Base-by-base conservation (phyloP, 2,113 vertebrate species). In the Strix aluco region DNA sequence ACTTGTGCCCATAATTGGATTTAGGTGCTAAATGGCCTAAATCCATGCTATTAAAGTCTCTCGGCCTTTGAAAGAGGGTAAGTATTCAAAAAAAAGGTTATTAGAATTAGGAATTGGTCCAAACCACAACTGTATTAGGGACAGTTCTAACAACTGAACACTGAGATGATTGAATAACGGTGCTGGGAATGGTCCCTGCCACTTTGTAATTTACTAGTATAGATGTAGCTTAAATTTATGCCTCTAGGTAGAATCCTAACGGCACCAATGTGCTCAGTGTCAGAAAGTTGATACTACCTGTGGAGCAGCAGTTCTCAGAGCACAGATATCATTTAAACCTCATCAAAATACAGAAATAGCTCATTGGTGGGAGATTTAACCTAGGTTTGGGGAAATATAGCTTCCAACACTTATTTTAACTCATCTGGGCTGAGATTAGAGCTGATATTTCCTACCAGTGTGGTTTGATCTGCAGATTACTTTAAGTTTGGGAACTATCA, bases 291-390 rank as follows among this genome's bases (percentile, higher is more conserved):
- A 78, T 81, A 34, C 8, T 49, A 74, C 29, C 36, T 55, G 47
- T 19, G 20, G 23, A 73, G 11, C 40, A 86, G 29, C 34, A 80
- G 40, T 88, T 82, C 78, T 75, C 70, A 77, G 36, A 93, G 54
- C 66, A 82, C 32, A 80, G 40, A 44, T 92, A 80, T 40, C 6
- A 82, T 90, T 92, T 90, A 93, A 93, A 90, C 11, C 40, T 92
- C 66, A 77, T 93, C 66, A 93, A 92, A 94, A 65, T 15, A 69
- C 19, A 89, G 36, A 94, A 93, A 82, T 61, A 88, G 18, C 66
- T 86, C 44, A 30, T 40, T 77, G 62, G 49, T 77, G 44, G 80
- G 49, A 61, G 40, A 57, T 75, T 88, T 69, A 67, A 52, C 30
- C 40, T 69, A 70, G 46, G 15, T 65, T 83, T 79, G n/a, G 40